Percentiles rank a stretch among this genome's conserved stretches.
phyloP scores from a whole-genome alignment of 2,888 invertebrate genomes.

The Cyclophora punctaria region DNA sequence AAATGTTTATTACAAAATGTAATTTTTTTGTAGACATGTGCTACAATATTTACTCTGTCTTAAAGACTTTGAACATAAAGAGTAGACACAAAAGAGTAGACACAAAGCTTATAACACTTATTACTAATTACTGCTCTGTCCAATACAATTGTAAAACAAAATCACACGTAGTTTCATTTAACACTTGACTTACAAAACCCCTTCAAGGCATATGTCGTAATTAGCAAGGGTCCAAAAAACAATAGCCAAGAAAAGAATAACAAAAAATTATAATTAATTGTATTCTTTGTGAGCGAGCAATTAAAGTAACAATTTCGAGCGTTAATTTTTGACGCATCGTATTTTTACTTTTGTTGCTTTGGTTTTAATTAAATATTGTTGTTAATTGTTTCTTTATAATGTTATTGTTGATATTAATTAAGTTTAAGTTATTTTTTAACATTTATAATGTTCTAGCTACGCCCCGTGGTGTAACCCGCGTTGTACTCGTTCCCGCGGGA shows the following conservation, averaged over 20 bases:
- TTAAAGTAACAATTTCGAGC: constrained; percentile 9
- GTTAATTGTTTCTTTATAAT: not conserved
- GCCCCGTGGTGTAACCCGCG: too few species aligned
- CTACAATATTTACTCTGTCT: too few species aligned
- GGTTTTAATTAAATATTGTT: constrained; percentile 19
- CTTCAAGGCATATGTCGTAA: constrained; percentile 42
- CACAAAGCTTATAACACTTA: too few species aligned
- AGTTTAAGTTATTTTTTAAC: not conserved
- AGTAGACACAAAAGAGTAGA: too few species aligned
- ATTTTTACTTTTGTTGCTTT: constrained; percentile 18
- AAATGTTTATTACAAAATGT: too few species aligned
- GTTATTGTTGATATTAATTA: not conserved
- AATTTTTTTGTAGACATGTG: too few species aligned
- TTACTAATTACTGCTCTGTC: too few species aligned
- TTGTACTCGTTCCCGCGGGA: too few species aligned
- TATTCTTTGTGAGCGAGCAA: constrained; percentile 40
- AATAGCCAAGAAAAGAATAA: constrained; percentile 42
- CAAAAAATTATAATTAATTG: constrained; percentile 61
- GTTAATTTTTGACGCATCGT: constrained; percentile 26
- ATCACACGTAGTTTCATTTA: too few species aligned
- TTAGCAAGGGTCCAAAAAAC: constrained; percentile 25
- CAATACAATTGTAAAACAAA: too few species aligned
- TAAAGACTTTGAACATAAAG: too few species aligned
- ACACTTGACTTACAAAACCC: constrained; percentile 4
- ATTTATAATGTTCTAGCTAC: too few species aligned